Conservation (phyloP, 1,140 invertebrate genomes). For the Zelostemma sp. region DNA sequence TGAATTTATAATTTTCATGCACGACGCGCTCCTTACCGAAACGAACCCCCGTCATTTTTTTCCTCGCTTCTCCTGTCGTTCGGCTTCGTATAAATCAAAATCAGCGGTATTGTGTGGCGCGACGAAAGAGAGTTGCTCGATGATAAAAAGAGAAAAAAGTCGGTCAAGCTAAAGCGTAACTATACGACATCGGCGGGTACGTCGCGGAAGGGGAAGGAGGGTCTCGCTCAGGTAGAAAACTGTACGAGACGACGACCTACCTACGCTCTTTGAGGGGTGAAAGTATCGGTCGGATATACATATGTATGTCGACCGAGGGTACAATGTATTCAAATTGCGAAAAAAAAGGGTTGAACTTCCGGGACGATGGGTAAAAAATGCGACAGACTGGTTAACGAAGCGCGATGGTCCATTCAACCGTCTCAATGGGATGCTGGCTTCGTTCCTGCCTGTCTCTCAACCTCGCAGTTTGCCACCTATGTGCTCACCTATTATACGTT, state of each 20-base stretch:
- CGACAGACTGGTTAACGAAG: conserved; percentile 72
- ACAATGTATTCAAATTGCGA: conserved; percentile 71
- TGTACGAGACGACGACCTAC: conserved; percentile 42
- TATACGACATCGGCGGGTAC: conserved; percentile 34
- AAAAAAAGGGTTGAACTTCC: conserved; percentile 64
- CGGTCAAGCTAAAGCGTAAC: conserved; percentile 68
- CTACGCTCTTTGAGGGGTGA: conserved; percentile 41
- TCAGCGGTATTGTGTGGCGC: conserved; percentile 63
- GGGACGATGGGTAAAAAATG: conserved; percentile 63
- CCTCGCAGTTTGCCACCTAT: conserved; percentile 32
- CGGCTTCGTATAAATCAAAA: conserved; percentile 70
- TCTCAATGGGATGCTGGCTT: conserved; percentile 68
- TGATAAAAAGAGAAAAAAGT: conserved; percentile 56
- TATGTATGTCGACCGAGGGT: conserved; percentile 67
- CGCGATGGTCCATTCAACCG: conserved; percentile 69
- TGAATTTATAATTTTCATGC: conserved; percentile 70
- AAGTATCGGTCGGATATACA: conserved; percentile 68
- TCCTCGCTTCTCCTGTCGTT: conserved; percentile 59
- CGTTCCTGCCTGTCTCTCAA: conserved; percentile 48
- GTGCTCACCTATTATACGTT: conserved; percentile 35
- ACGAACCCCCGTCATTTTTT: conserved; percentile 46
- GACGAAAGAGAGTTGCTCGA: conserved; percentile 29
- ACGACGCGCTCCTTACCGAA: conserved; percentile 46
- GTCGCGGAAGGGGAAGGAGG: conserved; percentile 23
- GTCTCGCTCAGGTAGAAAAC: conserved; percentile 49